Evolutionary conservation across 2,888 invertebrate species (phyloP).

Genomic region (Cryptocephalus moraei): DNA sequence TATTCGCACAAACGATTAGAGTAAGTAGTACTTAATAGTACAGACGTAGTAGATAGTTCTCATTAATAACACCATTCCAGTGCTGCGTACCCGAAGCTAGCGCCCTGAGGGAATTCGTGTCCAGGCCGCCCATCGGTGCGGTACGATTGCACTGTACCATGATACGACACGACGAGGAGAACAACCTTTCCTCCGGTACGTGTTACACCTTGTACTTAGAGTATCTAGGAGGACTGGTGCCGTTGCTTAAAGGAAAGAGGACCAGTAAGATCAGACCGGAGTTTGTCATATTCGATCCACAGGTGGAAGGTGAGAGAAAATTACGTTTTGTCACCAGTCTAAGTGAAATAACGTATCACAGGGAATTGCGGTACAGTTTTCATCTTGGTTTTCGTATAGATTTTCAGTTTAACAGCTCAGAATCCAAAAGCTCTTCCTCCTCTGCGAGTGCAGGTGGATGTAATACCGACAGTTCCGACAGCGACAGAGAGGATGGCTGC

Average conservation of each 20-base stretch:
- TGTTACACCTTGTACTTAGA: slow-evolving; percentile 88
- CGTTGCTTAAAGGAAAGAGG: slow-evolving; percentile 87
- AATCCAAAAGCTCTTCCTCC: slow-evolving; percentile 45
- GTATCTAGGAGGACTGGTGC: slow-evolving; percentile 92
- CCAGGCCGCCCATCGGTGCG: slow-evolving; percentile 74
- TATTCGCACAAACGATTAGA: slow-evolving; percentile 89
- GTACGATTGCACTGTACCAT: slow-evolving; percentile 95
- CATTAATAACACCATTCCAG: slow-evolving; percentile 39
- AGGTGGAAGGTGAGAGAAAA: slow-evolving; percentile 54
- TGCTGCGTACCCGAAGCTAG: slow-evolving; percentile 89
- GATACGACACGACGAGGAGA: slow-evolving; percentile 84
- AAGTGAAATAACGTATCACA: background rate
- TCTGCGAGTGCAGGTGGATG: slow-evolving; percentile 41
- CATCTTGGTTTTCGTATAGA: slow-evolving; percentile 19
- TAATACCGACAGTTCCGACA: slow-evolving; percentile 54
- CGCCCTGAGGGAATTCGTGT: slow-evolving; percentile 85
- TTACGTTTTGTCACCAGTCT: background rate
- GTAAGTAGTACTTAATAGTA: slow-evolving; percentile 43
- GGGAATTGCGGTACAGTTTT: background rate
- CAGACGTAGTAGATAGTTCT: background rate
- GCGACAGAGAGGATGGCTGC: slow-evolving; percentile 57
- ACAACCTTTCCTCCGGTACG: slow-evolving; percentile 55
- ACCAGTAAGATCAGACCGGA: slow-evolving; percentile 96
- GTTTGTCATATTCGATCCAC: slow-evolving; percentile 94
- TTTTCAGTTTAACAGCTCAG: slow-evolving; percentile 31